These are phyloP conservation scores for Drosophila gaucha DNA, from an alignment of 2,888 invertebrate species.

Conservation along the genomic window DNA sequence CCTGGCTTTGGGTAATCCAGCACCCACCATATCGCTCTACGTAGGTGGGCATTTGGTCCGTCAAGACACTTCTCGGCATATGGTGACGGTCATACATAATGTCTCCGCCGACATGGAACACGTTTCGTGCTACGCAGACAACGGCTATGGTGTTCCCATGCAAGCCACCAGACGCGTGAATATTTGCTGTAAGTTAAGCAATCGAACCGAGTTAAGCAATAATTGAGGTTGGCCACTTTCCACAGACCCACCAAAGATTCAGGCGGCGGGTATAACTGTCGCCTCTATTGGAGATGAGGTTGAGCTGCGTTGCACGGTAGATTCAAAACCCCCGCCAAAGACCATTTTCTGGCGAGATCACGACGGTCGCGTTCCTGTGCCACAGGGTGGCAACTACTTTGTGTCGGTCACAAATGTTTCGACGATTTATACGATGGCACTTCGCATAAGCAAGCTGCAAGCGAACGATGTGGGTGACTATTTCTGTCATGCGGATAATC, in stretches of 20 bases:
- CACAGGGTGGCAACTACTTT: constrained; percentile 91
- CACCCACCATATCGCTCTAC: constrained; percentile 93
- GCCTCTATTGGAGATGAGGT: constrained; percentile 91
- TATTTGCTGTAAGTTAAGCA: constrained; percentile 91
- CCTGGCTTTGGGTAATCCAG: constrained; percentile 93
- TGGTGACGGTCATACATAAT: constrained; percentile 94
- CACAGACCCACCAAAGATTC: constrained; percentile 90
- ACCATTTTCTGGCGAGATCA: constrained; percentile 93
- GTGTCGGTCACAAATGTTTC: constrained; percentile 88
- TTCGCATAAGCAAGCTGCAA: constrained; percentile 90
- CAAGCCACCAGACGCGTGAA: constrained; percentile 92
- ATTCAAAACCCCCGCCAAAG: constrained; percentile 91
- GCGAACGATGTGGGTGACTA: constrained; percentile 91
- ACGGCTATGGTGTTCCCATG: constrained; percentile 94
- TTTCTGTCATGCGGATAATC: constrained; percentile 94
- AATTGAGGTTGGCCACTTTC: not conserved
- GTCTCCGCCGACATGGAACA: constrained; percentile 94
- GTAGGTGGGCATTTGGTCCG: constrained; percentile 90
- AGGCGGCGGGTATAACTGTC: constrained; percentile 91
- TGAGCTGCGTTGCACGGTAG: constrained; percentile 91
- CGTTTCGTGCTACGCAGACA: constrained; percentile 94
- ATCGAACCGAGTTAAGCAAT: not conserved
- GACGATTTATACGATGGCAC: constrained; percentile 90
- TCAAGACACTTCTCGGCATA: constrained; percentile 92
- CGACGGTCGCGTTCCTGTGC: constrained; percentile 90